Evolutionary conservation across 2,113 vertebrate genomes (phyloP).

Genomic region (Noctilio leporinus): DNA sequence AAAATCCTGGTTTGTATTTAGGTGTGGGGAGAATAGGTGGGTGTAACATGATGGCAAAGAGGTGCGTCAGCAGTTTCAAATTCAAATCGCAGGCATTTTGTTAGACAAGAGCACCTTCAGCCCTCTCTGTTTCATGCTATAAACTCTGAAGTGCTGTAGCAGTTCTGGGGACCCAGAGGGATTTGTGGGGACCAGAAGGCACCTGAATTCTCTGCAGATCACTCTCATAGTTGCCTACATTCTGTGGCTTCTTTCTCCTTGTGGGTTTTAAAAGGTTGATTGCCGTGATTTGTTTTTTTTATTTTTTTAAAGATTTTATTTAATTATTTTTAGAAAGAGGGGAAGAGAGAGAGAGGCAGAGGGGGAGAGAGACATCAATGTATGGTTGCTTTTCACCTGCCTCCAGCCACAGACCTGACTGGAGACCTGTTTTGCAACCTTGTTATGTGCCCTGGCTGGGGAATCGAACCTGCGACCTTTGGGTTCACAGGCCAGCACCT

Average conservation of each 20-base stretch:
- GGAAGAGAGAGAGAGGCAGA: too few relatives aligned
- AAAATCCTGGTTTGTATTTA: background rate
- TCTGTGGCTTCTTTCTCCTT: background rate
- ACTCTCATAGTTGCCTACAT: background rate
- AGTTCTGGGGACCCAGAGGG: background rate
- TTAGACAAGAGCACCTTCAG: background rate
- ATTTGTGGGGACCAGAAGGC: background rate
- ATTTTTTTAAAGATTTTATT: too few relatives aligned
- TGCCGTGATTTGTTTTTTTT: background rate
- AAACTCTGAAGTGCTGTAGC: background rate
- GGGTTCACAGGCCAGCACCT: too few relatives aligned
- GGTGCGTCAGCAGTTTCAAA: background rate
- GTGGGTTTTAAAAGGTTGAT: background rate
- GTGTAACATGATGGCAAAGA: background rate
- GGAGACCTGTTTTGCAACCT: too few relatives aligned
- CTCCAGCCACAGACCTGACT: too few relatives aligned
- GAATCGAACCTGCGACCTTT: too few relatives aligned
- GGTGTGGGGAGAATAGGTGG: background rate
- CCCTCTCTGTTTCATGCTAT: fast-evolving
- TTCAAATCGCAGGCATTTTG: background rate
- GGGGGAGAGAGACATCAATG: too few relatives aligned
- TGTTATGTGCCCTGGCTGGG: too few relatives aligned
- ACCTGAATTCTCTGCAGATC: background rate
- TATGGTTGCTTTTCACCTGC: too few relatives aligned
- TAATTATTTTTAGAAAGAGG: too few relatives aligned